Evolutionary conservation across 2,888 invertebrate species (phyloP).

Genomic region (Eilema sororculum): DNA sequence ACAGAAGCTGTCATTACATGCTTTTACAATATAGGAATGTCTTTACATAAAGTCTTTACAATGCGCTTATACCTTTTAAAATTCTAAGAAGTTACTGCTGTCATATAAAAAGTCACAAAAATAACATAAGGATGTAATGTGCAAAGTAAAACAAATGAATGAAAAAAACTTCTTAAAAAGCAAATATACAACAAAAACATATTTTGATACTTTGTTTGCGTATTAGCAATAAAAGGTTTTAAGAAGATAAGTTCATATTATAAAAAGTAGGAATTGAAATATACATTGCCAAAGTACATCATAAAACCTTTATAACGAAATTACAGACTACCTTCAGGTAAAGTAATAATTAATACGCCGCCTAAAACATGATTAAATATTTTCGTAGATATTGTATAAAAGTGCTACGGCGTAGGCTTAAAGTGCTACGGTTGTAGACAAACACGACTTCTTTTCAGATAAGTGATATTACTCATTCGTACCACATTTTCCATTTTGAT

Average conservation of each 20-base stretch:
- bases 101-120: too few species aligned
- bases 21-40: too few species aligned
- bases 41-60: too few species aligned
- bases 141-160: background rate
- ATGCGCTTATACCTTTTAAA: too few species aligned
- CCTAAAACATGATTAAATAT: background rate
- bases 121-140: too few species aligned
- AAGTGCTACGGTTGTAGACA: slow-evolving; percentile 11
- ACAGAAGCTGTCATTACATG: too few species aligned
- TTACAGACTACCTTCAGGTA: background rate
- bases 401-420: slow-evolving; percentile 15
- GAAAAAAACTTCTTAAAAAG: background rate
- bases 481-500: too few species aligned
- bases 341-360: background rate
- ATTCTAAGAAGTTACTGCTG: too few species aligned
- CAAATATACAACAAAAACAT: background rate
- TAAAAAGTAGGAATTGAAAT: background rate
- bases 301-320: background rate
- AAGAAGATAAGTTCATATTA: background rate
- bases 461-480: too few species aligned
- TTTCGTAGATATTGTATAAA: background rate
- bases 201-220: background rate
- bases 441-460: background rate
- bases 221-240: background rate
- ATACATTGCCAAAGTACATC: background rate